Evolutionary conservation across 2,888 invertebrate species (phyloP), one percentile per base, ranked within the genome.

Genomic region (Orgyia antiqua): DNA sequence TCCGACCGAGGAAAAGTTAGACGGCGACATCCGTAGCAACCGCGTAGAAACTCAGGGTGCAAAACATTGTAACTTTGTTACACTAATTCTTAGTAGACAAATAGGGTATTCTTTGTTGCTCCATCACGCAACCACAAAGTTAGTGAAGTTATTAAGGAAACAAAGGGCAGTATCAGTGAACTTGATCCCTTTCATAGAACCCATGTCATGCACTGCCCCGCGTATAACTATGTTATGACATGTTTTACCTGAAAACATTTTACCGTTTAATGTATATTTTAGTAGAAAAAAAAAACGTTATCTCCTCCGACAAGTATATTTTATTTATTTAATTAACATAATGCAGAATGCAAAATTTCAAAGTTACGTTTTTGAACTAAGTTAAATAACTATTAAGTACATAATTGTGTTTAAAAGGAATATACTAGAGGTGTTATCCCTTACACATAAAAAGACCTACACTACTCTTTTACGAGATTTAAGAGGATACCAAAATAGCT

Each of bases 81-180:
- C 48, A 49, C 48, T 57, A 56, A 55, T 55, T 57, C 54, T 53
- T 42, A 46, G 51, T 50, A 64, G 55, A 68, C 64, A 63, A 68
- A 67, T 62, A 57, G 41, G 48, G 45, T 47, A 54, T 60, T 63
- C 62, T 63, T 67, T 62, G 63, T 56, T 55, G 54, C 45, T 42
- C 48, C 51, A 57, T 54, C 67, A 68, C 66, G 68, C 66, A 49
- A 63, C 57, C 54, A 40, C 41, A 49, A 56, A 65, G 61, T 68
- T 59, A 45, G 43, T 38, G 29, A 31, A 53, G 46, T 47, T 57
- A 51, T 51, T 52, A 50, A 40, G 30, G 35, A 41, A 53, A 53
- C 54, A 55, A 58, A 51, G 53, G 46, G 47, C 45, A 29, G 43
- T 46, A 49, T 45, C 48, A 39, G 31, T 25, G 40, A 42, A 44